Percentiles rank a stretch among this genome's conserved stretches.
phyloP scores from a whole-genome alignment of 2,113 vertebrate species.

The Cyanistes caeruleus region DNA sequence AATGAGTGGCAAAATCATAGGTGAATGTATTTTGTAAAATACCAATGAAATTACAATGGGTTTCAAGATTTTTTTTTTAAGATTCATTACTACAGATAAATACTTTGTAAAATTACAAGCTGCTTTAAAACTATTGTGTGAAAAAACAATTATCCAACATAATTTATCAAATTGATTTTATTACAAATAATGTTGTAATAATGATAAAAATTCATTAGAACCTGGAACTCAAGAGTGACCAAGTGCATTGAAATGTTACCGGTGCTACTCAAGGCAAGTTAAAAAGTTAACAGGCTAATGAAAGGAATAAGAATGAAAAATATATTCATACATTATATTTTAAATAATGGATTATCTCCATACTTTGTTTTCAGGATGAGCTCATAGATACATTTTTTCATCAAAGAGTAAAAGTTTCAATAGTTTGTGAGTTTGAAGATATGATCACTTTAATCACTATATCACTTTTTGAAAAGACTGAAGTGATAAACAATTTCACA shows the following conservation, averaged over 20 bases:
- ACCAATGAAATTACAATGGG: neutral
- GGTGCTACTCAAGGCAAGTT: neutral
- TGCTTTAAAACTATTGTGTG: neutral
- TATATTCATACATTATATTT: neutral
- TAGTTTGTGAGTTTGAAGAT: neutral
- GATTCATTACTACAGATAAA: neutral
- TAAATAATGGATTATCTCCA: neutral
- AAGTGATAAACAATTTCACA: neutral
- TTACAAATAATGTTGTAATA: neutral
- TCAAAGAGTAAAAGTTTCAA: neutral
- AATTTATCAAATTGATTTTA: neutral
- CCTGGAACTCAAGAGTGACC: neutral
- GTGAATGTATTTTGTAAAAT: neutral
- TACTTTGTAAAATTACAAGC: neutral
- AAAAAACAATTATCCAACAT: neutral
- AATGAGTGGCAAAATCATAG: neutral
- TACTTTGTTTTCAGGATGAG: neutral
- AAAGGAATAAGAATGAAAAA: neutral
- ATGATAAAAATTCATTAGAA: neutral
- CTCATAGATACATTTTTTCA: neutral
- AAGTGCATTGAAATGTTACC: neutral
- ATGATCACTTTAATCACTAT: neutral
- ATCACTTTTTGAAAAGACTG: neutral
- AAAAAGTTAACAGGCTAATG: neutral
- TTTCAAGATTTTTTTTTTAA: neutral